Conservation (phyloP, 2,113 vertebrate species). For the Corydoras maculifer region DNA sequence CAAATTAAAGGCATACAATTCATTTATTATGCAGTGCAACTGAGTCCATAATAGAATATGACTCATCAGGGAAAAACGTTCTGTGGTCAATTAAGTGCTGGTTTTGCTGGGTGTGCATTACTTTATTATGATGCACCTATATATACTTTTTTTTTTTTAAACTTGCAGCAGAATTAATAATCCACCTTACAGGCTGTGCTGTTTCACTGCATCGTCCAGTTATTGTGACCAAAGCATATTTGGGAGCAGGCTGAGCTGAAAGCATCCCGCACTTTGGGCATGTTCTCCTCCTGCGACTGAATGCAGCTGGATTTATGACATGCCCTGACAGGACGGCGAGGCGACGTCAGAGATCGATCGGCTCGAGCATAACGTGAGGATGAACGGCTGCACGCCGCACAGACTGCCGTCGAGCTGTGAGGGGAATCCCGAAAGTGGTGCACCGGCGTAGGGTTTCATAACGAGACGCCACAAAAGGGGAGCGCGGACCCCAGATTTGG, state of each 20-base stretch:
- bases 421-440: background rate
- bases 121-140: too few relatives aligned
- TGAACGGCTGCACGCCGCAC: background rate
- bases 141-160: too few relatives aligned
- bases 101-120: too few relatives aligned
- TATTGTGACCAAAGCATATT: too few relatives aligned
- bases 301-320: background rate
- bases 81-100: slow-evolving; percentile 12
- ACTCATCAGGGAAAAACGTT: slow-evolving; percentile 1
- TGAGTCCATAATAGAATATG: background rate
- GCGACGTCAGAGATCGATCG: slow-evolving; percentile 27
- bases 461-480: too few relatives aligned
- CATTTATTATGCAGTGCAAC: background rate
- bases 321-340: background rate
- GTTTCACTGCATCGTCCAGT: too few relatives aligned
- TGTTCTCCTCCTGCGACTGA: background rate
- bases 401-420: background rate
- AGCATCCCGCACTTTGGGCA: too few relatives aligned
- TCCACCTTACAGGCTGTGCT: too few relatives aligned
- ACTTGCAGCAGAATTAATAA: too few relatives aligned
- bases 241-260: too few relatives aligned
- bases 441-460: too few relatives aligned
- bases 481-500: background rate
- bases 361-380: slow-evolving; percentile 21
- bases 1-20: slow-evolving; percentile 1